Base-by-base conservation (phyloP, 2,888 invertebrate species). In the Drosophila leonis region DNA sequence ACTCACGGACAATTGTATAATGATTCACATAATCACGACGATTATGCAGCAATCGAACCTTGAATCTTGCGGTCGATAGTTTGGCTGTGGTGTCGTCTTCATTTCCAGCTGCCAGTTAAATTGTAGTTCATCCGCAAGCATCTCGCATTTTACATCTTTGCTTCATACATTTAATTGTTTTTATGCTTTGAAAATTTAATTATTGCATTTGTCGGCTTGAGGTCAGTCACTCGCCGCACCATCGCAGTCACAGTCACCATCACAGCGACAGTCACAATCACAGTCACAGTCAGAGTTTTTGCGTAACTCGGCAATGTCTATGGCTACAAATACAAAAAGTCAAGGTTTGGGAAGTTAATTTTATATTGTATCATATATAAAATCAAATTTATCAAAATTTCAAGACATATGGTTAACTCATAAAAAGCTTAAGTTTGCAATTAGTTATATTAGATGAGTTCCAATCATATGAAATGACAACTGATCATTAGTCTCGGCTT, bases 1-100 rank as follows among this genome's bases (percentile, higher is more conserved):
- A 67, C 71, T 78, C 75, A 79, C 60, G 65, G 79, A 51, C 75
- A 72, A 65, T 70, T 65, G 64, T 74, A 56, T 80, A 74, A 75
- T 88, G 88, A 84, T 78, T 84, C 83, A 84, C 59, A 71, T 85
- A 88, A 84, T 88, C 81, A 86, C 81, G 33, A 42, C 78, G 81
- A 80, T 83, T 84, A 84, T 85, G 74, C 88, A 62, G 68, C 83
- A 63, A 88, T 51, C 54, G 75, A 72, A 65, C 84, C 81, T 84
- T 84, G 84, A 88, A 66, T 77, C 70, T 82, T 70, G 86, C 37
- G 86, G 83, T 71, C 71, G 69, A 46, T 29, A 15, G 27, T 41
- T 54, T 46, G 35, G 15, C 6, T 61, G 44, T 67, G 71, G 64
- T 78, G 72, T 81, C 79, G 56, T 78, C 72, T 72, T 65, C 65